Conservation (phyloP, 2,113 vertebrate species). For the Cariama cristata region DNA sequence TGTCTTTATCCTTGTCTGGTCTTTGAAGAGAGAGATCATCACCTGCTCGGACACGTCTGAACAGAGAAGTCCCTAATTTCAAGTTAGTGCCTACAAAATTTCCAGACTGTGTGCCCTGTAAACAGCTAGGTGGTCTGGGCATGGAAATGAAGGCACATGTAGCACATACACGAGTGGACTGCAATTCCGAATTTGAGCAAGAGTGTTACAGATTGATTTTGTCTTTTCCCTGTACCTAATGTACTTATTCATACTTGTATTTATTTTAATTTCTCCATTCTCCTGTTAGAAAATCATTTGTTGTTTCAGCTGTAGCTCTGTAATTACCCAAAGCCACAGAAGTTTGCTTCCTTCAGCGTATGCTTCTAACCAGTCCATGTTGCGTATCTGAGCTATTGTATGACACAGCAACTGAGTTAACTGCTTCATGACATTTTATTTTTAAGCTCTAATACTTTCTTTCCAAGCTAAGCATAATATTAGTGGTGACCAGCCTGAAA, state of each 20-base stretch:
- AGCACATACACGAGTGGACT: fast-evolving
- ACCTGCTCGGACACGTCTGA: not conserved
- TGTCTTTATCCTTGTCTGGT: not conserved
- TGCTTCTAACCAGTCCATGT: not conserved
- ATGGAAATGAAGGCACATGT: not conserved
- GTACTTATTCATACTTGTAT: not conserved
- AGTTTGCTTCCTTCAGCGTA: not conserved
- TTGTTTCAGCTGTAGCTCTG: not conserved
- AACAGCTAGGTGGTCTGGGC: not conserved
- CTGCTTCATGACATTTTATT: not conserved
- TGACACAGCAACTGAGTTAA: not conserved
- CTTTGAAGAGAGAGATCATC: not conserved
- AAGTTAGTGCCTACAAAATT: not conserved
- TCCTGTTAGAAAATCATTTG: not conserved
- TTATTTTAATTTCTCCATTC: not conserved
- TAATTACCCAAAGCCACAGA: not conserved
- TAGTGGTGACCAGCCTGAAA: not conserved
- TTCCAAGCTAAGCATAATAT: not conserved
- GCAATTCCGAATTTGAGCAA: not conserved
- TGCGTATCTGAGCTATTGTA: not conserved
- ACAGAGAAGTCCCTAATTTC: not conserved
- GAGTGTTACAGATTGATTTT: not conserved
- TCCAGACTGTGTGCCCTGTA: not conserved
- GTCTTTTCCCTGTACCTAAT: not conserved
- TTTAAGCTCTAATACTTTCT: not conserved